Base-by-base conservation (phyloP, 2,888 invertebrate genomes). In the Sicus ferrugineus region DNA sequence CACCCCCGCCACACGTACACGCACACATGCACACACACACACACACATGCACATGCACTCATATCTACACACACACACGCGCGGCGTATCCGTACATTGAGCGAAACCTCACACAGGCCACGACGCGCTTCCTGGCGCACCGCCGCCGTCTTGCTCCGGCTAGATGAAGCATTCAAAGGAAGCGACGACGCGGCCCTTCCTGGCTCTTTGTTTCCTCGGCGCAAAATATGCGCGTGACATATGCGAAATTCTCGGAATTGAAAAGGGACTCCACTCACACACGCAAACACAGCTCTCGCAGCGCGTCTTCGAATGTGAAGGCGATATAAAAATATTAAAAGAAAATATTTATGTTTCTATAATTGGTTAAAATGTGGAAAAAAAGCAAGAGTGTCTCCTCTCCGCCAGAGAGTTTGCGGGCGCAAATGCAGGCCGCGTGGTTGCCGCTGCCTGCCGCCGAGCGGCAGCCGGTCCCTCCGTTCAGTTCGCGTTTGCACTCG, bases 211-310 rank as follows among this genome's bases (percentile, higher is more conserved):
- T 67, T 59, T 67, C 48, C 16, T 46, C 58, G 46, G 58, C 67
- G 21, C 62, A 68, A 62, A 68, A 68, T 52, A 71, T 71, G 68
- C 31, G 68, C 70, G 70, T 71, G 70, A 71, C 70, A 71, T 71
- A 68, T 68, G 70, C 42, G 70, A 64, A 71, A 61, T 68, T 65
- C 59, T 54, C 19, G 56, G 70, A 68, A 71, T 71, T 71, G 65
- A 14, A 65, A 62, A 67, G 59, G 54, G 14, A 42, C 68, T 48
- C 31, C 46, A 59, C 54, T 9, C 54, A 54, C 7, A 23, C 54
- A 54, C 54, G 14, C 28, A 23, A 28, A 54, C 54, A 3, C 54
- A 23, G 4, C 9, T 52, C 52, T 52, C 4, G 58, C 59, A 56
- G 11, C 34, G 48, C 62, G 31, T 54, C 34, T 23, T 54, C 16